These are phyloP conservation scores for Siniperca chuatsi DNA, from an alignment of 2,113 vertebrate species.

Conservation along the genomic window DNA sequence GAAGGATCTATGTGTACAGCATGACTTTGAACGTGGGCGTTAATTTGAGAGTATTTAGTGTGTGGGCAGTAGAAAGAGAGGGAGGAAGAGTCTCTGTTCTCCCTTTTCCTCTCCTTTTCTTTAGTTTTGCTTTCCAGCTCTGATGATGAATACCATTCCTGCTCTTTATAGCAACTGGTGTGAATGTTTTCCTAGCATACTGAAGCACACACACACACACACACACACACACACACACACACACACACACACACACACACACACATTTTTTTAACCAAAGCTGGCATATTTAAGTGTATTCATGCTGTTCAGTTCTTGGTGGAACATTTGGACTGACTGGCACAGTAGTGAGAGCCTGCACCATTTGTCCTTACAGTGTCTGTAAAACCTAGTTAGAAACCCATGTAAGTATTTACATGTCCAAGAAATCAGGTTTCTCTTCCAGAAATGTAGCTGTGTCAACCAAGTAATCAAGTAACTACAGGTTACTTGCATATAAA, in stretches of 20 bases:
- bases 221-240: neutral
- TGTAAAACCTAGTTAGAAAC: neutral
- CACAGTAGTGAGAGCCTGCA: too few species aligned
- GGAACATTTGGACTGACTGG: neutral
- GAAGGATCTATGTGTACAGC: neutral
- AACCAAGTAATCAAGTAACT: neutral
- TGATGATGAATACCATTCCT: neutral
- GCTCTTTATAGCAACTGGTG: neutral
- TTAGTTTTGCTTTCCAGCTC: constrained; percentile 39
- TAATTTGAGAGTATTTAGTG: neutral
- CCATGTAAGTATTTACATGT: neutral
- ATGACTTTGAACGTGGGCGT: neutral
- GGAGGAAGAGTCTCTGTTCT: neutral
- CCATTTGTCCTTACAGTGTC: neutral
- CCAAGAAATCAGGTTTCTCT: neutral
- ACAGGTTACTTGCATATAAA: neutral
- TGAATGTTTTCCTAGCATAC: neutral
- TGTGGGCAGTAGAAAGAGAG: neutral
- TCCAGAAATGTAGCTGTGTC: neutral
- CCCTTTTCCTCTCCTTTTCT: neutral
- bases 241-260: neutral
- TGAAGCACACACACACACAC: neutral
- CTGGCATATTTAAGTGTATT: too few species aligned
- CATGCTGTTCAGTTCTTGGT: neutral
- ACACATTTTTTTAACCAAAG: too few species aligned